Base-by-base conservation (phyloP, 2,797 vertebrate genomes). In the Danio jaintianensis region DNA sequence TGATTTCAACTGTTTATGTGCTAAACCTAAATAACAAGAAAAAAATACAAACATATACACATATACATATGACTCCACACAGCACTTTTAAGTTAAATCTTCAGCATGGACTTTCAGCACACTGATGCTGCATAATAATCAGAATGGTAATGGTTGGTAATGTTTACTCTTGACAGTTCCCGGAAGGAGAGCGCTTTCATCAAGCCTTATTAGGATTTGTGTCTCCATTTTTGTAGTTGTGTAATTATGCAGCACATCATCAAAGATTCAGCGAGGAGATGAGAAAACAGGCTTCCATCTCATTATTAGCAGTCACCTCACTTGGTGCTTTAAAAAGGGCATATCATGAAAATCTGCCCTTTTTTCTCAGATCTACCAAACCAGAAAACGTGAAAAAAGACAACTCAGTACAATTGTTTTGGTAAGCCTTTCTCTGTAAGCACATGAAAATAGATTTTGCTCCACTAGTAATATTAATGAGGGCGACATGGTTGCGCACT, bases 111-210 rank as follows among this genome's bases (percentile, higher is more conserved):
- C 20, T 48, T 48, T 16, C 38, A 58, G 45, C 40, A 12, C 53
- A 9, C 22, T 15, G 16, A 68, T 79, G 62, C 55, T 29, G 29
- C 29, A 79, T 78, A 66, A 61, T 82, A 58, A 78, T 79, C 5
- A 8, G 69, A 20, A 22, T 52, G 71, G 48, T 75, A 75, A 75
- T 69, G 47, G 22, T 69, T 53, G 62, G 68, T 78, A 68, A 82
- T 82, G 75, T 78, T 78, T 78, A 82, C 76, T 59, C 69, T 78
- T 73, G 53, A 78, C 69, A 78, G 62, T 78, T 55, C 20, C 75
- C 42, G 11, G 22, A 68, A 67, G 62, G 63, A 22, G 7, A 55
- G 10, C 2, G 29, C 76, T 79, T 83, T 63, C 47, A 79, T 75
- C 71, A 79, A 56, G 56, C 36, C 81, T 62, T 69, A 75, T 75